These are phyloP conservation scores for Beris morrisii DNA, from an alignment of 2,888 invertebrate species.

Conservation along the genomic window DNA sequence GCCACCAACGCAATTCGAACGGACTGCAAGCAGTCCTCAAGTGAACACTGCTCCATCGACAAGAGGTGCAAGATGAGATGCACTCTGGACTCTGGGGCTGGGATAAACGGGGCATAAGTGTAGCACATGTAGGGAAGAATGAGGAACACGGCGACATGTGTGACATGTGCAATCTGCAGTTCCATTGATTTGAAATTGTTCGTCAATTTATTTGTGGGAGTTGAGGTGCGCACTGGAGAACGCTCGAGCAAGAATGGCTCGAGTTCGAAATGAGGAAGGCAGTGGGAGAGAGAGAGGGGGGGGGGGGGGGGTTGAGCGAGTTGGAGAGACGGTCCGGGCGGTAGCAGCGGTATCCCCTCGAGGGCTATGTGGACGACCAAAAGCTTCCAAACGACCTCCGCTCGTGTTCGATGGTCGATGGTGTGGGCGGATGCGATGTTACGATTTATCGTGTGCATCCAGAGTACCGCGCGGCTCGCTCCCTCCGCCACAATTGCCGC, in stretches of 20 bases:
- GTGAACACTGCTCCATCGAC: background rate
- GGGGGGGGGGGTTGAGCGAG: background rate
- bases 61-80: conserved; percentile 6
- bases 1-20: conserved; percentile 27
- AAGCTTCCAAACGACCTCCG: too few species aligned
- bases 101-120: background rate
- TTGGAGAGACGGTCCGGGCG: background rate
- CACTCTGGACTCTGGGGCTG: too few species aligned
- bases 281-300: too few species aligned
- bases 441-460: background rate
- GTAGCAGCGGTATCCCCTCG: background rate
- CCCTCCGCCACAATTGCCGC: background rate
- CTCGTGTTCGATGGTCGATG: too few species aligned
- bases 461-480: background rate
- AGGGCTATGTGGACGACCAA: background rate
- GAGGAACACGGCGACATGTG: conserved; percentile 20
- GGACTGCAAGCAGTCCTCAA: conserved; percentile 19
- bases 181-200: conserved; percentile 36
- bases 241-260: conserved; percentile 9
- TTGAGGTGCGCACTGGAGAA: conserved; percentile 25
- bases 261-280: too few species aligned
- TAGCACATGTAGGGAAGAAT: conserved; percentile 8
- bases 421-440: too few species aligned
- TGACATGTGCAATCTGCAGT: conserved; percentile 35
- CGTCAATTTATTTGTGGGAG: conserved; percentile 28